Evolutionary conservation across 2,113 vertebrate species (phyloP).

Genomic region (Tachysurus vachellii): DNA sequence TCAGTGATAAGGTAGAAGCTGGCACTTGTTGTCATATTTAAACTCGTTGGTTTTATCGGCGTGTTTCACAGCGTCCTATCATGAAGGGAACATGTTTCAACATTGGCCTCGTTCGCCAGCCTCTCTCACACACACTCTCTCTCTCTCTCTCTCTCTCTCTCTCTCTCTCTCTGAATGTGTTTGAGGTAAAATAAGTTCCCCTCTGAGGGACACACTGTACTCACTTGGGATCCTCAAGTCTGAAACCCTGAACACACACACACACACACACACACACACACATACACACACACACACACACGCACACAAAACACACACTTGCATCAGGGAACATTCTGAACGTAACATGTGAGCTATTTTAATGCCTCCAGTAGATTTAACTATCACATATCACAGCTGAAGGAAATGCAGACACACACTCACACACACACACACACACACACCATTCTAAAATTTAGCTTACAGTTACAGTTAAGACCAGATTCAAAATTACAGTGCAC

Average conservation of each 20-base stretch:
- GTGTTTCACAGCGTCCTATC: constrained; percentile 16
- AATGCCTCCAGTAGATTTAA: constrained; percentile 53
- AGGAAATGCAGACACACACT: constrained; percentile 24
- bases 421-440: neutral
- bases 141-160: neutral
- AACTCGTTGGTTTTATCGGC: constrained; percentile 23
- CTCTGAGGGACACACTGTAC: constrained; percentile 58
- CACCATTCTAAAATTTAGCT: neutral
- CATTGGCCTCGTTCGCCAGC: neutral
- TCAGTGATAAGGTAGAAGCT: constrained; percentile 61
- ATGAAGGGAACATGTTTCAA: neutral
- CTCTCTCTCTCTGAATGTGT: neutral
- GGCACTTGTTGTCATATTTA: neutral
- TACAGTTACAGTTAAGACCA: neutral
- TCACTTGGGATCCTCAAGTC: constrained; percentile 43
- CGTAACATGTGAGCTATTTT: constrained; percentile 59
- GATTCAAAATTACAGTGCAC: neutral
- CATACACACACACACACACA: constrained; percentile 29
- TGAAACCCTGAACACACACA: constrained; percentile 7
- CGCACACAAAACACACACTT: constrained; percentile 32
- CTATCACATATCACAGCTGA: constrained; percentile 30
- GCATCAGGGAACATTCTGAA: constrained; percentile 57
- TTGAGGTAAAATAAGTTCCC: neutral
- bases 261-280: constrained; percentile 34
- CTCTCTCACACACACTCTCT: neutral